Conservation (phyloP, 2,888 invertebrate species). For the Latrodectus hesperus region DNA sequence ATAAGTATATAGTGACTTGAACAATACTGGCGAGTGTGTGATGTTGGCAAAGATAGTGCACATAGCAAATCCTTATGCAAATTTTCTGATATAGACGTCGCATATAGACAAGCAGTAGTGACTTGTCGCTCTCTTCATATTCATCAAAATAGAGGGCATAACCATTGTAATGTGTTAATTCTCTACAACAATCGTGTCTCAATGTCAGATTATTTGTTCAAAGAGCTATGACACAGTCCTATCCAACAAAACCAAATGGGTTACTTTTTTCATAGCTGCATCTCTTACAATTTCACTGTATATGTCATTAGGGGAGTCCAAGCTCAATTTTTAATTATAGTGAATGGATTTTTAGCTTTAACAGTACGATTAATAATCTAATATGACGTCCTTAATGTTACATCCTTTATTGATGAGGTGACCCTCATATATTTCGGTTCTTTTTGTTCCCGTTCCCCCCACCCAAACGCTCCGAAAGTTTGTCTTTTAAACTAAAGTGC, state of each 20-base stretch:
- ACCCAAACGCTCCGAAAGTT: too few relatives aligned
- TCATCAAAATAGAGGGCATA: conserved; percentile 1
- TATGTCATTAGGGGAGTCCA: background rate
- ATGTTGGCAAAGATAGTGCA: background rate
- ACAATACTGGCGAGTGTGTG: background rate
- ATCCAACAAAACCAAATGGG: background rate
- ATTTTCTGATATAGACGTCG: conserved; percentile 39
- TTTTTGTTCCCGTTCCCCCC: conserved; percentile 2
- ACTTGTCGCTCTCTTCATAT: conserved; percentile 76
- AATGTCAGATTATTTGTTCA: conserved; percentile 7
- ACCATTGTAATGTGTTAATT: conserved; percentile 20
- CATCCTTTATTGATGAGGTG: conserved; percentile 19
- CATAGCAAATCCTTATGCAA: conserved; percentile 13
- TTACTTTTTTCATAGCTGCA: background rate
- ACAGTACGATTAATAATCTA: conserved; percentile 48
- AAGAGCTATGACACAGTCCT: background rate
- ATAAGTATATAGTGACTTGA: background rate
- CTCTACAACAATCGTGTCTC: conserved; percentile 5
- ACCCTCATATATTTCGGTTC: conserved; percentile 26
- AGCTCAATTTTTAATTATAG: conserved; percentile 24
- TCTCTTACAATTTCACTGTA: conserved; percentile 7
- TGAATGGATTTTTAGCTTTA: conserved; percentile 39
- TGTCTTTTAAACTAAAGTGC: too few relatives aligned
- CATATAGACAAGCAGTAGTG: conserved; percentile 73
- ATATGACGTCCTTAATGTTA: conserved; percentile 25